These are phyloP conservation scores for Anoura caudifer DNA, from an alignment of 2,113 vertebrate species.

Conservation along the genomic window DNA sequence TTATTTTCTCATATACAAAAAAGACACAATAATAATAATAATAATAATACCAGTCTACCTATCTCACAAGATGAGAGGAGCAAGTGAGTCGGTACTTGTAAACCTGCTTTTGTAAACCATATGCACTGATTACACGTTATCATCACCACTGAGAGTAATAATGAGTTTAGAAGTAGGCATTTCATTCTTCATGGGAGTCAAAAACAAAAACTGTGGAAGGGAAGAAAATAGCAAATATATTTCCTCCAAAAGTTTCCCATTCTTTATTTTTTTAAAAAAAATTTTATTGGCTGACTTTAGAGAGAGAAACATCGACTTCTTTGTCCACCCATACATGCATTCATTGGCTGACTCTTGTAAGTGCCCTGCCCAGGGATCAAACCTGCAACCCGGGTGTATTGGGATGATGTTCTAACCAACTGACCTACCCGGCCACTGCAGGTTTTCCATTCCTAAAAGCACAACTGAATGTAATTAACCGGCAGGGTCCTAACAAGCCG, in stretches of 20 bases:
- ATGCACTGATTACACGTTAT: not conserved
- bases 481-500: not conserved
- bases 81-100: not conserved
- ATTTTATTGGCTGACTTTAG: no score
- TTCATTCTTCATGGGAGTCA: not conserved
- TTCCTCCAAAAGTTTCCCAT: slow-evolving; percentile 20
- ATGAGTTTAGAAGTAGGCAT: not conserved
- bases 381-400: no score
- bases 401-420: no score
- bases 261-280: not conserved
- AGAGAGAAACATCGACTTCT: no score
- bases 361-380: no score
- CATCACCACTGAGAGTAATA: not conserved
- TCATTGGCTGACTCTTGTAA: no score
- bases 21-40: not conserved
- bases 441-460: slow-evolving; percentile 24
- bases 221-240: slow-evolving; percentile 1
- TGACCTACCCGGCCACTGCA: no score
- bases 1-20: not conserved
- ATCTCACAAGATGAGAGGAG: not conserved
- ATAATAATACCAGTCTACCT: not conserved
- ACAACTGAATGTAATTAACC: not conserved
- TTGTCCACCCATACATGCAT: no score
- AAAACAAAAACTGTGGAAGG: not conserved
- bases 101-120: not conserved